A percentile compares a stretch with the other conserved stretches of the same genome.
phyloP scores from a whole-genome alignment of 2,113 vertebrate species.

The Echinops telfairi region DNA sequence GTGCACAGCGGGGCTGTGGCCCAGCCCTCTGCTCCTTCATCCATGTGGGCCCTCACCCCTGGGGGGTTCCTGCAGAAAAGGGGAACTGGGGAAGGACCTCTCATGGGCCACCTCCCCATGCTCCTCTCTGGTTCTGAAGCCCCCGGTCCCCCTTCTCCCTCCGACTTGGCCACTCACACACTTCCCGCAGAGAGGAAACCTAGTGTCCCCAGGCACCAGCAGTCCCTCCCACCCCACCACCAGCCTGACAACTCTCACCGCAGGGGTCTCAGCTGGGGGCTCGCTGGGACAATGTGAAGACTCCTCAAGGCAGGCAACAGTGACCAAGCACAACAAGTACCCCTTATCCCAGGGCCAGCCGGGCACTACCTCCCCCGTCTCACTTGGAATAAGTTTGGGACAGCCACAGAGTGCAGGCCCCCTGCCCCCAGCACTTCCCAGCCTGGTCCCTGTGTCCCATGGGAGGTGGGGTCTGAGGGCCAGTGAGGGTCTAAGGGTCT shows the following conservation, averaged over 20 bases:
- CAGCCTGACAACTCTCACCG: background rate
- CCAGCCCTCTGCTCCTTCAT: background rate
- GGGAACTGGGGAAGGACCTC: background rate
- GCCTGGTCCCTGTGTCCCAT: background rate
- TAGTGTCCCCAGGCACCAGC: background rate
- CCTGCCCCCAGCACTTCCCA: background rate
- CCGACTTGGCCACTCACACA: background rate
- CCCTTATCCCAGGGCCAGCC: no score
- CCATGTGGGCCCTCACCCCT: background rate
- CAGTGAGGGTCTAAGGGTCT: background rate
- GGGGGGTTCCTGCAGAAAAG: background rate
- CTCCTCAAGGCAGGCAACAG: background rate
- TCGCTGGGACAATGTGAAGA: background rate
- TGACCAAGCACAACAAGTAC: no score
- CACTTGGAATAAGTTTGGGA: background rate
- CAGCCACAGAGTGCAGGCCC: background rate
- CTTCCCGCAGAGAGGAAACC: background rate
- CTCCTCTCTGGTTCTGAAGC: background rate
- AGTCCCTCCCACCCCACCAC: rapidly evolving
- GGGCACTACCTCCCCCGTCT: background rate
- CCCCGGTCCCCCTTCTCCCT: background rate
- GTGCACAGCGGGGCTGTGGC: background rate
- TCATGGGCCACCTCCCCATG: background rate
- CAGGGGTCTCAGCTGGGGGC: background rate
- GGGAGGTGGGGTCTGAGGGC: background rate